These are phyloP conservation scores for Cryptoblepharus egeriae DNA, from an alignment of 2,797 vertebrate genomes.

Conservation along the genomic window DNA sequence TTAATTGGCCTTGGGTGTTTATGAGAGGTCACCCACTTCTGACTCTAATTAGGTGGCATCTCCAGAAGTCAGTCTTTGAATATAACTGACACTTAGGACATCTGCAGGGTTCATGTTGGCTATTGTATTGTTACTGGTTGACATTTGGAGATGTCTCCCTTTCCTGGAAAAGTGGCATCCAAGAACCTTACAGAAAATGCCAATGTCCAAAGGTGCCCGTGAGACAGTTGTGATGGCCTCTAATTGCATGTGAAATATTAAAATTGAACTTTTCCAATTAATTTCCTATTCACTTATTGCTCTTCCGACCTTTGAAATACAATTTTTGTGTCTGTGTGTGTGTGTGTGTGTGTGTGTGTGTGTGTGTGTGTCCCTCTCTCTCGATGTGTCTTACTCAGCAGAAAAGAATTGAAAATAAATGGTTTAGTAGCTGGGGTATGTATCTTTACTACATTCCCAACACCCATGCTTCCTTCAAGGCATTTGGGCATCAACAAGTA, in stretches of 20 bases:
- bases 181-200: conserved; percentile 20
- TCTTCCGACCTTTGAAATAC: conserved; percentile 25
- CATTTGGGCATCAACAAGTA: too few species aligned
- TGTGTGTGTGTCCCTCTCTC: too few species aligned
- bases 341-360: too few species aligned
- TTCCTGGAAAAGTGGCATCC: neutral
- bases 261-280: neutral
- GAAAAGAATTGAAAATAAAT: too few species aligned
- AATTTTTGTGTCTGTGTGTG: too few species aligned
- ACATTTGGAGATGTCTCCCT: conserved; percentile 16
- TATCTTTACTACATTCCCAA: too few species aligned
- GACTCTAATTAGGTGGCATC: neutral
- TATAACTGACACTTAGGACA: neutral
- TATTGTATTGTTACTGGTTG: neutral
- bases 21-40: too few species aligned
- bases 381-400: too few species aligned
- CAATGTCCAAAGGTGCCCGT: neutral
- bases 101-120: neutral
- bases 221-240: neutral
- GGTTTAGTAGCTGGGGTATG: too few species aligned
- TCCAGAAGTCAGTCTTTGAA: neutral
- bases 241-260: neutral
- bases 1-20: too few species aligned
- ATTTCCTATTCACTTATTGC: neutral
- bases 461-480: too few species aligned